Evolutionary conservation across 2,888 invertebrate genomes (phyloP).

Genomic region (Cephus rjabovi): DNA sequence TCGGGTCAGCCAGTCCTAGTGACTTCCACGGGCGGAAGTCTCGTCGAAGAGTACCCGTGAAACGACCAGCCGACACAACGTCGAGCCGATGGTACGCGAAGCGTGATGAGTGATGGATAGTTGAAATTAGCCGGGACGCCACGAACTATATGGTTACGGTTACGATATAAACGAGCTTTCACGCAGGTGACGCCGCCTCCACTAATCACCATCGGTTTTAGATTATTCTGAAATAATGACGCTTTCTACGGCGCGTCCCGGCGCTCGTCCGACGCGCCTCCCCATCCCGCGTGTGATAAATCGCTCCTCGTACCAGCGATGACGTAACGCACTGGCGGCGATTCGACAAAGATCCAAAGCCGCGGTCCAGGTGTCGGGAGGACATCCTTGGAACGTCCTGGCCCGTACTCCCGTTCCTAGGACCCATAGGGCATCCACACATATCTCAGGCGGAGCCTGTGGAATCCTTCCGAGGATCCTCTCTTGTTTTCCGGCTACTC

Average conservation of each 20-base stretch:
- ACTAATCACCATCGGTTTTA: slow-evolving; percentile 67
- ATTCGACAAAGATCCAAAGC: slow-evolving; percentile 30
- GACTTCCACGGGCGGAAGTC: neutral
- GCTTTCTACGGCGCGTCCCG: slow-evolving; percentile 36
- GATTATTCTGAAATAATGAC: slow-evolving; percentile 67
- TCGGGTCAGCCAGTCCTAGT: neutral
- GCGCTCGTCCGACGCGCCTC: neutral
- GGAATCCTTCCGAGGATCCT: neutral
- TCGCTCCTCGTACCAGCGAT: slow-evolving; percentile 34
- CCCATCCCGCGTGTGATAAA: slow-evolving; percentile 44
- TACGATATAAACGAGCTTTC: slow-evolving; percentile 26
- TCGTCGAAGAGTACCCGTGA: neutral
- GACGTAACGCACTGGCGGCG: slow-evolving; percentile 34
- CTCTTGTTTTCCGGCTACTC: neutral
- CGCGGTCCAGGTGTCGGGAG: slow-evolving; percentile 18
- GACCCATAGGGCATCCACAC: neutral
- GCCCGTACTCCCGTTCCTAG: slow-evolving; percentile 10
- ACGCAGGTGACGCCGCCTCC: slow-evolving; percentile 61
- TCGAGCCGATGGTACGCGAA: neutral
- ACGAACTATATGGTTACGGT: slow-evolving; percentile 47
- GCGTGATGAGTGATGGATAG: slow-evolving; percentile 56
- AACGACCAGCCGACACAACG: neutral
- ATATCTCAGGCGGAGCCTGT: neutral
- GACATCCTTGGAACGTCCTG: slow-evolving; percentile 44
- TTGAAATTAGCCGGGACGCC: slow-evolving; percentile 36